Conservation (phyloP, 1,140 invertebrate genomes). For the Dendroctonus valens region DNA sequence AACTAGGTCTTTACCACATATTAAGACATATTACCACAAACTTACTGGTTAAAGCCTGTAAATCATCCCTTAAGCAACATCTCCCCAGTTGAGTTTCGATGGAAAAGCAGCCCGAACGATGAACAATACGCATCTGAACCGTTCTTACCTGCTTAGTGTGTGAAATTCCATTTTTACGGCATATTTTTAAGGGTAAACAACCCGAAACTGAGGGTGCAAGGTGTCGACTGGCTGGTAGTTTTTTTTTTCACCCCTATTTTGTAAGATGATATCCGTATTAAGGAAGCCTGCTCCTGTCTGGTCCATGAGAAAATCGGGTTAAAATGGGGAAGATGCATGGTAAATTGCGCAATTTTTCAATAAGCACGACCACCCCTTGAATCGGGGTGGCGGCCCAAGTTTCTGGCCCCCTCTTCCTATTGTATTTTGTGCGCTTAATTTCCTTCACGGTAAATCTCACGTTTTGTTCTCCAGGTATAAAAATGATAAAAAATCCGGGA, state of each 20-base stretch:
- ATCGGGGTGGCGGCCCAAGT: background rate
- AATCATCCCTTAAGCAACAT: constrained; percentile 26
- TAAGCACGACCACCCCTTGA: constrained; percentile 1
- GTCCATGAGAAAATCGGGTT: constrained; percentile 38
- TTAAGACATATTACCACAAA: constrained; percentile 41
- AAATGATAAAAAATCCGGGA: constrained; percentile 12
- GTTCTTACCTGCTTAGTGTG: constrained; percentile 35
- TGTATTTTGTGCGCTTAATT: constrained; percentile 24
- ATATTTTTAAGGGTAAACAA: constrained; percentile 25
- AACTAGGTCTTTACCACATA: constrained; percentile 36
- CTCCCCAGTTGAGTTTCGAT: background rate
- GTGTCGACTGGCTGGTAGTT: constrained; percentile 12
- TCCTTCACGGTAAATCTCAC: constrained; percentile 26
- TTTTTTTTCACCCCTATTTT: constrained; percentile 36
- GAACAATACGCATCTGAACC: background rate
- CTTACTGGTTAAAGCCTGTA: constrained; percentile 31
- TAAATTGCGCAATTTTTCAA: constrained; percentile 42
- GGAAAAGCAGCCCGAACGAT: background rate
- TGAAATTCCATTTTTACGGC: constrained; percentile 40
- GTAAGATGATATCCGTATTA: constrained; percentile 41
- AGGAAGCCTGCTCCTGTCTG: constrained; percentile 33
- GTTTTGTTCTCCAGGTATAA: constrained; percentile 22
- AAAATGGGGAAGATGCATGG: constrained; percentile 28
- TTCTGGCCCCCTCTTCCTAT: constrained; percentile 21
- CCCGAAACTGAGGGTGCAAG: constrained; percentile 30